Evolutionary conservation across 2,797 vertebrate genomes (phyloP).

Genomic region (Emys orbicularis): DNA sequence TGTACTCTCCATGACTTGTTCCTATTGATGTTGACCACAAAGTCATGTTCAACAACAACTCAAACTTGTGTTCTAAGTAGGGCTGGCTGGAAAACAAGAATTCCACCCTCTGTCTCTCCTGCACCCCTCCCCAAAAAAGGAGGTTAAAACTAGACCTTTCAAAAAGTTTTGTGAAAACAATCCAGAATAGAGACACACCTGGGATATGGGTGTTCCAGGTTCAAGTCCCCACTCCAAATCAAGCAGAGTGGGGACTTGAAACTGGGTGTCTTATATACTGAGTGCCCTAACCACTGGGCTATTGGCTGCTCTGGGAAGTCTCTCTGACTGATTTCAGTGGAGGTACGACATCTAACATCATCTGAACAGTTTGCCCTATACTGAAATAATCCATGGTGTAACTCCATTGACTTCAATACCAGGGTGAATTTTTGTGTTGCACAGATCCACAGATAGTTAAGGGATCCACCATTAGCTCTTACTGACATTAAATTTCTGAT

Average conservation of each 20-base stretch:
- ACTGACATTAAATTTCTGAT: fast-evolving
- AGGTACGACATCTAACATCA: neutral
- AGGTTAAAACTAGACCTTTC: neutral
- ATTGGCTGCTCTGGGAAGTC: neutral
- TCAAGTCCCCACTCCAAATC: neutral
- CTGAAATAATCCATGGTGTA: neutral
- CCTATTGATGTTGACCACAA: neutral
- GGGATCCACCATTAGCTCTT: neutral
- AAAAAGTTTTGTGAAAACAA: neutral
- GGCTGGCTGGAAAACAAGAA: neutral
- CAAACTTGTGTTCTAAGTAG: neutral
- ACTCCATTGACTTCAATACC: neutral
- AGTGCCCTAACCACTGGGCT: neutral
- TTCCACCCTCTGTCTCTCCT: neutral
- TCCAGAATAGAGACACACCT: neutral
- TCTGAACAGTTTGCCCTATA: neutral
- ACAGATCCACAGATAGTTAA: neutral
- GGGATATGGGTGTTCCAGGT: neutral
- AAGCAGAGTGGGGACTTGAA: neutral
- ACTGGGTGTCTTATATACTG: no score
- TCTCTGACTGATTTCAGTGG: neutral
- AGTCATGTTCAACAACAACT: neutral
- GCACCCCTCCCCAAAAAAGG: neutral
- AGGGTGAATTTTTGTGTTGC: neutral
- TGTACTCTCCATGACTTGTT: neutral